Conservation (phyloP, 2,113 vertebrate species). For the Poeciliopsis turrubarensis region DNA sequence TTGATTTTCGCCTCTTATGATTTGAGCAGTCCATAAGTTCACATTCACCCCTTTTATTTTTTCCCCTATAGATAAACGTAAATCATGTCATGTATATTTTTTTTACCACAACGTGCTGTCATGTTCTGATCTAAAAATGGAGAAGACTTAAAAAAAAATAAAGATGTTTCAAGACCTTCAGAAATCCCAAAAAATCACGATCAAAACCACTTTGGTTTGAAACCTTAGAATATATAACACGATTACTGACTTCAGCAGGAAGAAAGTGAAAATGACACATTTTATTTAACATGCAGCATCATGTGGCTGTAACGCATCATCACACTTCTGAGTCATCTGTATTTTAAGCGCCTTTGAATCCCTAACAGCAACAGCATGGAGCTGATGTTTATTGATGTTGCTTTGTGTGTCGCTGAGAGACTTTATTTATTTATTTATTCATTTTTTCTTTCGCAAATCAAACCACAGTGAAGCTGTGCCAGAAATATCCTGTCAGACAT, state of each 20-base stretch:
- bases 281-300: slow-evolving; percentile 24
- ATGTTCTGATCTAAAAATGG: no score
- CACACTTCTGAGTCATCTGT: slow-evolving; percentile 31
- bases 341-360: slow-evolving; percentile 34
- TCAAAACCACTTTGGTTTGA: background rate
- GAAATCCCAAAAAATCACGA: background rate
- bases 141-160: no score
- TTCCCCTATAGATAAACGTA: background rate
- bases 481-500: slow-evolving; percentile 58
- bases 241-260: slow-evolving; percentile 16
- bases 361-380: slow-evolving; percentile 1
- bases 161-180: no score
- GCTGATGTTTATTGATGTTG: slow-evolving; percentile 35
- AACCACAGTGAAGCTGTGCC: slow-evolving; percentile 21
- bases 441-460: background rate
- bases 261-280: slow-evolving; percentile 33
- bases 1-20: no score
- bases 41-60: background rate
- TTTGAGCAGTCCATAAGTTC: no score
- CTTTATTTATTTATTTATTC: background rate
- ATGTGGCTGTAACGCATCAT: slow-evolving; percentile 13
- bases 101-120: background rate
- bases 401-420: slow-evolving; percentile 13
- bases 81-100: background rate
- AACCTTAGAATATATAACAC: no score